Base-by-base conservation (phyloP, 2,797 vertebrate genomes). In the Calcarius lapponicus region DNA sequence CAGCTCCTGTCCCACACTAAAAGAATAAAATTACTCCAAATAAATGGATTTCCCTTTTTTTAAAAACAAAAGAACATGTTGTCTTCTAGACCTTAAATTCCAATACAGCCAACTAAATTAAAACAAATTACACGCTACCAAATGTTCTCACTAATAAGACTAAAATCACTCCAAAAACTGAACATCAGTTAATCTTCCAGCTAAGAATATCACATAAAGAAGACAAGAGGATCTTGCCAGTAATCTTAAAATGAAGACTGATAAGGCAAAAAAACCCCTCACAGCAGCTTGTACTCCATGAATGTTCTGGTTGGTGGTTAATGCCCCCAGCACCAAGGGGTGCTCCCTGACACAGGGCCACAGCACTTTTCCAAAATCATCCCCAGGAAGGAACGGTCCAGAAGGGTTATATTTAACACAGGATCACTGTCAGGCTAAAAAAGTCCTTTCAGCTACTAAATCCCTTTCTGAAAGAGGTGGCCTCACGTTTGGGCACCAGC, bases 401-500 rank as follows among this genome's bases (percentile, higher is more conserved):
- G 73, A 83, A 80, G 71, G 75, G 84, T 74, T 89, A 10, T 56
- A 83, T 90, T 90, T 92, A 86, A 88, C 75, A 78, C 42, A 10
- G 2, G 11, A 82, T 82, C 88, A 47, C 75, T 88, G 71, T 31
- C 89, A 95, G 87, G 10, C 79, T 85, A 53, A 81, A 94, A 80
- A 80, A 86, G 74, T 48, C 18, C 87, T 90, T 93, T 94, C 89
- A 95, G 82, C 72, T 83, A 48, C 86, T 94, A 92, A 97, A 96
- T 96, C 94, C 94, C 80, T 62, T 91, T 84, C 91, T 91, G 88
- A 96, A 95, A 95, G 92, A 66, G 56, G 17, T 7, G 86, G 66
- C 26, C 8, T 54, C 5, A 9, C 57, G 85, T 61, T 73, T 40
- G 90, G 92, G 67, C 47, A 94, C 88, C 88, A 89, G 86, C 18